These are phyloP conservation scores for Odobenus rosmarus DNA, from an alignment of 2,113 vertebrate species.

Conservation along the genomic window DNA sequence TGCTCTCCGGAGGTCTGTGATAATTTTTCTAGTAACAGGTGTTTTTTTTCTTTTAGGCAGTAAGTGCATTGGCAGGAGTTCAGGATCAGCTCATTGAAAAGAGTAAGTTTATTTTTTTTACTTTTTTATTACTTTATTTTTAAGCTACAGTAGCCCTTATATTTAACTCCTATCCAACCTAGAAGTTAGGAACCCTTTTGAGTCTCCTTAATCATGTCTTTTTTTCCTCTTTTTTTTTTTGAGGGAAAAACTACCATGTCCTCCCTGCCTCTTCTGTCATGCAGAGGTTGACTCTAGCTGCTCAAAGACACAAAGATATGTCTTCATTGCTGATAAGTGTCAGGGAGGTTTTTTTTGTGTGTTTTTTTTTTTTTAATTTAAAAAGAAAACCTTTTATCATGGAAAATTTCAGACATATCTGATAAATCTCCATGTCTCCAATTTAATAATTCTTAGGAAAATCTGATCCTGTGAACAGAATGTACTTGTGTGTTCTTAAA, in stretches of 20 bases:
- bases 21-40: constrained; percentile 55
- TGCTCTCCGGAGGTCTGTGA: constrained; percentile 2
- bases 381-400: not conserved
- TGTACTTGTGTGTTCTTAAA: not conserved
- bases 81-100: constrained; percentile 99
- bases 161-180: not conserved
- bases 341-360: not conserved
- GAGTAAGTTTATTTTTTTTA: constrained; percentile 88
- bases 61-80: constrained; percentile 96
- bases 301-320: not conserved
- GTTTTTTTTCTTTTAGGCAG: constrained; percentile 88
- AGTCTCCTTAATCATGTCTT: not conserved
- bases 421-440: not conserved
- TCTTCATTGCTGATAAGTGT: not conserved
- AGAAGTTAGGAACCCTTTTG: not conserved
- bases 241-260: not conserved
- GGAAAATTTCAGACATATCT: not conserved
- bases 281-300: not conserved
- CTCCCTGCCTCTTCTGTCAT: not conserved
- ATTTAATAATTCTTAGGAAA: constrained; percentile 13
- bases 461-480: not conserved
- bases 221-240: not conserved
- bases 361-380: not conserved
- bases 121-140: constrained; percentile 9
- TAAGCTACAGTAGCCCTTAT: not conserved